phyloP scores from a whole-genome alignment of 2,888 invertebrate genomes.

The Diplazon laetatorius region DNA sequence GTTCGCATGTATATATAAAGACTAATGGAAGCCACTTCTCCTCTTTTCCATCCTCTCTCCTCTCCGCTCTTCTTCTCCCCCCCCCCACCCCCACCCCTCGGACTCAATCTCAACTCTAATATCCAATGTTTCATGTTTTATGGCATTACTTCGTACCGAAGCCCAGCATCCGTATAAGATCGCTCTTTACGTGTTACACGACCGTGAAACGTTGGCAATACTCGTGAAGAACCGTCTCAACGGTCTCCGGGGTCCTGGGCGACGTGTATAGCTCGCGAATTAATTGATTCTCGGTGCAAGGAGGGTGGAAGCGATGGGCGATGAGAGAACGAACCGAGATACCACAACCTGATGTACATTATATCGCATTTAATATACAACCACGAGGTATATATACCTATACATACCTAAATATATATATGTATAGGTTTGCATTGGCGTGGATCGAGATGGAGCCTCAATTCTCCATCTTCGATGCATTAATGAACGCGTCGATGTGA shows the following conservation, averaged over 20 bases:
- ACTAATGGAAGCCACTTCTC: conserved; percentile 62
- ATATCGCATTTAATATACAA: conserved; percentile 21
- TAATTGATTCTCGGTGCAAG: conserved; percentile 65
- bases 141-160: conserved; percentile 58
- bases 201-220: conserved; percentile 39
- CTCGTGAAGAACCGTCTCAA: conserved; percentile 17
- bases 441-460: too few species aligned
- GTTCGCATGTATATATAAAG: conserved; percentile 55
- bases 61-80: conserved; percentile 9
- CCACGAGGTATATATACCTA: background rate
- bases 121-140: conserved; percentile 75
- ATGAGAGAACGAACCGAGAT: conserved; percentile 52
- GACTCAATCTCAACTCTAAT: conserved; percentile 78
- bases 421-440: too few species aligned
- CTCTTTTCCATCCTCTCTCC: background rate
- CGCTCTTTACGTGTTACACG: conserved; percentile 23
- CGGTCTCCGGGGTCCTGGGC: conserved; percentile 29
- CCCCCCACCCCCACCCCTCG: conserved; percentile 56
- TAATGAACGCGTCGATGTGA: conserved; percentile 41
- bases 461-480: conserved; percentile 14
- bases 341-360: conserved; percentile 42
- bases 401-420: too few species aligned
- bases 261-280: conserved; percentile 60
- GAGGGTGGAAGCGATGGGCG: conserved; percentile 54
- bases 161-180: conserved; percentile 27